Evolutionary conservation across 2,888 invertebrate genomes (phyloP).

Genomic region (Dinocampus coccinellae): DNA sequence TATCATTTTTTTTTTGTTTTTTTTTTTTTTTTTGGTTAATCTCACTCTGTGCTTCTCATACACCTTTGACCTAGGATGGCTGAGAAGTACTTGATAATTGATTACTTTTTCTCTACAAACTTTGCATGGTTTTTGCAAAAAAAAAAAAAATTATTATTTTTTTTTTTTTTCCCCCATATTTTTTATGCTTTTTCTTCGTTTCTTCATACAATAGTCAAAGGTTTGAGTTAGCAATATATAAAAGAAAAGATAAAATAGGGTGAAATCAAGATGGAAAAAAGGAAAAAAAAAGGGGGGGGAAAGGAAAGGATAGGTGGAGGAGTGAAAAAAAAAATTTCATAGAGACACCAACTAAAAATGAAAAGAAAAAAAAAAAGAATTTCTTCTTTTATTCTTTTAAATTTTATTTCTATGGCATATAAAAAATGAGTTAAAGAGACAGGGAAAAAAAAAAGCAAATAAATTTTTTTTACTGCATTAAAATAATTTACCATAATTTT

Average conservation of each 20-base stretch:
- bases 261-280: too few relatives aligned
- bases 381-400: neutral
- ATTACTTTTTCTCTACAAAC: slow-evolving; percentile 19
- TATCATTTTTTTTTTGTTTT: neutral
- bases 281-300: too few relatives aligned
- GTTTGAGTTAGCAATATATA: too few relatives aligned
- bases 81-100: slow-evolving; percentile 18
- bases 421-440: neutral
- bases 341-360: too few relatives aligned
- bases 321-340: too few relatives aligned
- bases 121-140: neutral
- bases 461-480: neutral
- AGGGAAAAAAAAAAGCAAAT: too few relatives aligned
- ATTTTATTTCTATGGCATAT: too few relatives aligned
- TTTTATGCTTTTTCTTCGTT: neutral
- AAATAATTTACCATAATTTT: neutral
- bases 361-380: too few relatives aligned
- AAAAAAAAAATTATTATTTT: neutral
- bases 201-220: too few relatives aligned
- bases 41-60: neutral
- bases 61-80: neutral
- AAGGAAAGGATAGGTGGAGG: too few relatives aligned
- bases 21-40: neutral
- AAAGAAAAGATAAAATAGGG: too few relatives aligned
- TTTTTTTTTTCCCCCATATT: neutral